phyloP scores from a whole-genome alignment of 2,797 vertebrate genomes.

The Onychomys torridus region DNA sequence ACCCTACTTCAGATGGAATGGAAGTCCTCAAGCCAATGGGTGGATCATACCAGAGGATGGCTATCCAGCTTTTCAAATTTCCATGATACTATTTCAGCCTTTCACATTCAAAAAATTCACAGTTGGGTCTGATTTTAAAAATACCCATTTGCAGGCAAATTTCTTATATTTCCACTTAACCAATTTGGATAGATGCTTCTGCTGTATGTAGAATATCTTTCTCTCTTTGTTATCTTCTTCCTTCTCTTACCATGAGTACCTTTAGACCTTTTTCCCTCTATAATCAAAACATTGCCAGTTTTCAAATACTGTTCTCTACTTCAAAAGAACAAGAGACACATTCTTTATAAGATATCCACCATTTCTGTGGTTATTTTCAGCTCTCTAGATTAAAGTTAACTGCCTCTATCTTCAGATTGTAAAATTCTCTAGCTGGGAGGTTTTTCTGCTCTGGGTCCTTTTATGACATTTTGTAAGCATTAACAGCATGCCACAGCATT shows the following conservation, averaged over 20 bases:
- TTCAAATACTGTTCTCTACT: neutral
- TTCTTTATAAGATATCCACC: neutral
- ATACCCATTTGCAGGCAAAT: neutral
- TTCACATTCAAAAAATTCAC: neutral
- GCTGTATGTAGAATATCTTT: neutral
- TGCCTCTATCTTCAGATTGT: conserved; percentile 62
- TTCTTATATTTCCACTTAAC: neutral
- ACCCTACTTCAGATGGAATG: neutral
- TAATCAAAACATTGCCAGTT: neutral
- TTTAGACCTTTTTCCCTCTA: neutral
- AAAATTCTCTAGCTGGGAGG: conserved; percentile 69
- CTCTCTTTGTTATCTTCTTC: neutral
- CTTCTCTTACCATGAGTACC: neutral
- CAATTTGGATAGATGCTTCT: neutral
- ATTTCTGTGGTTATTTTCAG: neutral
- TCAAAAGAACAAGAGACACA: conserved; percentile 8
- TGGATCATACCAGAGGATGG: neutral
- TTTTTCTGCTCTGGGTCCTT: conserved; percentile 62
- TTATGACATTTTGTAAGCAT: conserved; percentile 65
- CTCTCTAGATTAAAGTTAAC: conserved; percentile 50
- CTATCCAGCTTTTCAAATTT: neutral
- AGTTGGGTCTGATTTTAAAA: neutral
- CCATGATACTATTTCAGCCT: neutral
- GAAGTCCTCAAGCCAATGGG: neutral
- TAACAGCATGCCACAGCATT: conserved; percentile 54